A percentile compares a stretch with the other conserved stretches of the same genome.
These are phyloP conservation scores for Siniperca chuatsi DNA, from an alignment of 2,113 vertebrate genomes.

Conservation along the genomic window DNA sequence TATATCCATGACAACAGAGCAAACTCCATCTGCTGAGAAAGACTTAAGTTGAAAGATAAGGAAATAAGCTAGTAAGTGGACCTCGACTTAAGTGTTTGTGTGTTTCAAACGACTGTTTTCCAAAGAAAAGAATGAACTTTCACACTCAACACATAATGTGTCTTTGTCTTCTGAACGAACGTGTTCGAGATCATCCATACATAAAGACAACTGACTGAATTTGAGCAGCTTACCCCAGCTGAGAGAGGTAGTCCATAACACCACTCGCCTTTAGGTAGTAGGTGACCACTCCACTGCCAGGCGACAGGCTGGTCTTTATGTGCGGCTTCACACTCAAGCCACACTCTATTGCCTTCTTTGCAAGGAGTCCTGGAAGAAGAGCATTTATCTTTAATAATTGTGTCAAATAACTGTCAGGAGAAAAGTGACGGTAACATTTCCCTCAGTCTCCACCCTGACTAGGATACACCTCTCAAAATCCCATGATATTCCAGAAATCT, in stretches of 20 bases:
- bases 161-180: neutral
- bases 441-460: neutral
- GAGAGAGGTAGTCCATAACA: conserved; percentile 90
- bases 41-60: neutral
- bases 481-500: neutral
- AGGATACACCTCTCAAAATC: neutral
- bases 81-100: neutral
- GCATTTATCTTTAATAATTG: neutral
- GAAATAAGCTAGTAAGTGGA: neutral
- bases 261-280: conserved; percentile 96
- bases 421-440: neutral
- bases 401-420: neutral
- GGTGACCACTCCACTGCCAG: conserved; percentile 98
- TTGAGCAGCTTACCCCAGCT: conserved; percentile 69
- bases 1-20: neutral
- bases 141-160: neutral
- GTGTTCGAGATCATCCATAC: neutral
- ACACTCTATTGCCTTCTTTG: conserved; percentile 92
- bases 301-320: conserved; percentile 97
- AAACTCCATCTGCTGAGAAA: neutral
- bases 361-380: conserved; percentile 89
- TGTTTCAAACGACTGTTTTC: neutral
- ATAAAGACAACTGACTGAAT: neutral
- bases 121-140: neutral
- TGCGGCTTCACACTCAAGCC: conserved; percentile 95